Conservation (phyloP, 1,140 invertebrate species). For the Chelonus insularis region DNA sequence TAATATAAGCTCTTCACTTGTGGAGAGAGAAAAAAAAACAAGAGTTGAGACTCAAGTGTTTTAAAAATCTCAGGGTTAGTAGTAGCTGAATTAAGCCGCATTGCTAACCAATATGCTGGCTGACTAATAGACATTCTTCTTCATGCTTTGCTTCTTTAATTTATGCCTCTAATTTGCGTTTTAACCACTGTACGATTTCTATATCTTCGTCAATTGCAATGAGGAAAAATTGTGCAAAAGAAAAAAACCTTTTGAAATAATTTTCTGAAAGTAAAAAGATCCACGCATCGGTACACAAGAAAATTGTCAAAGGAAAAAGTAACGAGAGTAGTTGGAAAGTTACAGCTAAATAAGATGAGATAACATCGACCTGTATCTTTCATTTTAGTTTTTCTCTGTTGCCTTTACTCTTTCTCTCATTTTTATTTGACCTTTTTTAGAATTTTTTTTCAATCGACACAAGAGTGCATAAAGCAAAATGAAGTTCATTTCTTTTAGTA, state of each 20-base stretch:
- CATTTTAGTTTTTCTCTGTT: background rate
- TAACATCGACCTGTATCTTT: background rate
- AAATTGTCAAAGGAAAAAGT: constrained; percentile 3
- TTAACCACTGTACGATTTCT: background rate
- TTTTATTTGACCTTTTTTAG: background rate
- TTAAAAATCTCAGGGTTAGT: background rate
- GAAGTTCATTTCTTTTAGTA: background rate
- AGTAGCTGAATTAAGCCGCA: background rate
- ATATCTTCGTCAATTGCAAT: background rate
- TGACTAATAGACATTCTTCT: constrained; percentile 24
- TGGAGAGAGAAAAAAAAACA: background rate
- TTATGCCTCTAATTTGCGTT: constrained; percentile 22
- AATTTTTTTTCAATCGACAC: background rate
- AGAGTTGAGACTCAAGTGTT: background rate
- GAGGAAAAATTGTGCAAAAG: background rate
- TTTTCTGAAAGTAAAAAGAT: background rate
- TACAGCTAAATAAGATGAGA: constrained; percentile 20
- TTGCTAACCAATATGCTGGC: constrained; percentile 21
- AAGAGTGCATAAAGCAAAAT: background rate
- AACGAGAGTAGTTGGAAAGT: background rate
- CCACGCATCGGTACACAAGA: background rate
- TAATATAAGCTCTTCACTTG: background rate
- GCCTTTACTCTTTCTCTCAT: background rate
- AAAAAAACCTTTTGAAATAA: background rate
- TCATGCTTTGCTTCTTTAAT: constrained; percentile 12